A percentile compares a stretch with the other conserved stretches of the same genome.
These are phyloP conservation scores for Lordiphosa stackelbergi DNA, from an alignment of 1,140 invertebrate species.

Conservation along the genomic window DNA sequence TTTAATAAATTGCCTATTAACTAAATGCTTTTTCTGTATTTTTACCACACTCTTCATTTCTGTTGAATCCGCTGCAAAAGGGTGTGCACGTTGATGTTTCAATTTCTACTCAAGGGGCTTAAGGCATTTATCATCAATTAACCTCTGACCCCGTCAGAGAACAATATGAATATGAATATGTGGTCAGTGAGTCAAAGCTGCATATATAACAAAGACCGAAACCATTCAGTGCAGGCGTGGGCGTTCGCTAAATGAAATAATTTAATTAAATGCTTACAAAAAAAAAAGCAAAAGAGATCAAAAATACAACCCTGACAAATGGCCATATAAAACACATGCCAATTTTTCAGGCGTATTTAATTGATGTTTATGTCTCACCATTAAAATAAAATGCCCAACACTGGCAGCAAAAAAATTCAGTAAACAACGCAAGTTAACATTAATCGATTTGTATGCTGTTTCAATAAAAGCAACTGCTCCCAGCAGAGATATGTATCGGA, in stretches of 20 bases:
- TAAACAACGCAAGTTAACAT: slow-evolving; percentile 65
- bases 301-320: slow-evolving; percentile 4
- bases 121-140: slow-evolving; percentile 66
- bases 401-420: slow-evolving; percentile 36
- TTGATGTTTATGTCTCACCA: slow-evolving; percentile 66
- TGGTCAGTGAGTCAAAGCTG: slow-evolving; percentile 30
- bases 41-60: slow-evolving; percentile 1
- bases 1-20: slow-evolving; percentile 73
- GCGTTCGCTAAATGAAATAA: slow-evolving; percentile 41
- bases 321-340: slow-evolving; percentile 41
- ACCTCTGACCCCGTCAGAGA: slow-evolving; percentile 52
- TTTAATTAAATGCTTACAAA: slow-evolving; percentile 58
- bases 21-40: slow-evolving; percentile 48
- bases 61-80: not conserved
- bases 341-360: slow-evolving; percentile 54
- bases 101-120: slow-evolving; percentile 37
- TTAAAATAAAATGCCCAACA: slow-evolving; percentile 57
- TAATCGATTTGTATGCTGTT: slow-evolving; percentile 66
- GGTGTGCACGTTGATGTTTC: slow-evolving; percentile 42
- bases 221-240: slow-evolving; percentile 17
- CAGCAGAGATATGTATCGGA: slow-evolving; percentile 35
- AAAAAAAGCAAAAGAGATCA: slow-evolving; percentile 19
- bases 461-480: slow-evolving; percentile 41
- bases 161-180: slow-evolving; percentile 26
- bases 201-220: slow-evolving; percentile 5